Conservation (phyloP, 2,888 invertebrate genomes). For the Tipula lateralis region DNA sequence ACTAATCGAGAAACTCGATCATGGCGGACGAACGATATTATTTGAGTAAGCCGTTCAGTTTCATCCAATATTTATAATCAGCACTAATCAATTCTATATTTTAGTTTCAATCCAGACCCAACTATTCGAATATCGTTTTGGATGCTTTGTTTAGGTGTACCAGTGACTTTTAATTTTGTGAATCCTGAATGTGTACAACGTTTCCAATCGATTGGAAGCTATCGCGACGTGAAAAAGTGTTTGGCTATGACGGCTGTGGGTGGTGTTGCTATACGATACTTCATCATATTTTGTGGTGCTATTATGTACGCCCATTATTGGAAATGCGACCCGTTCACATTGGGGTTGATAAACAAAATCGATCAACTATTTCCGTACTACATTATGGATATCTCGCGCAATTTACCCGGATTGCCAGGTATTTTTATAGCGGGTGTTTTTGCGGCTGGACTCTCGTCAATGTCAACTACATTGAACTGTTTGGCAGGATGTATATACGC, state of each 20-base stretch:
- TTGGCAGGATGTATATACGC: conserved; percentile 58
- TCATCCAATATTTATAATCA: neutral
- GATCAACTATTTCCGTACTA: conserved; percentile 66
- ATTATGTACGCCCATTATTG: conserved; percentile 60
- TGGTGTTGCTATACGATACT: conserved; percentile 53
- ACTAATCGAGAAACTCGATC: conserved; percentile 55
- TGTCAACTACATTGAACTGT: conserved; percentile 60
- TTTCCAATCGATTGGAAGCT: conserved; percentile 56
- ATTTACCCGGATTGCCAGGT: conserved; percentile 68
- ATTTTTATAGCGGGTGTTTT: conserved; percentile 71
- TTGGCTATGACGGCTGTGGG: conserved; percentile 46
- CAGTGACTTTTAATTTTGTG: conserved; percentile 51
- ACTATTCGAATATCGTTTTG: conserved; percentile 58
- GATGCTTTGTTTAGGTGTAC: conserved; percentile 55
- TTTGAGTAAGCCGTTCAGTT: conserved; percentile 55
- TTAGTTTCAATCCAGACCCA: conserved; percentile 57
- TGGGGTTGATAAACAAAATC: conserved; percentile 53
- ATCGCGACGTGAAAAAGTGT: conserved; percentile 49
- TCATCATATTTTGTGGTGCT: conserved; percentile 58
- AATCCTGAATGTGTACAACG: conserved; percentile 59
- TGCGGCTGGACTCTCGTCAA: conserved; percentile 65
- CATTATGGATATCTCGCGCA: conserved; percentile 61
- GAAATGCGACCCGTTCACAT: conserved; percentile 59
- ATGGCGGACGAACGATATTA: conserved; percentile 56
- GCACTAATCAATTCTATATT: conserved; percentile 35